Percentiles rank a stretch among this genome's conserved stretches.
These are phyloP conservation scores for Drosophila merina DNA, from an alignment of 2,888 invertebrate genomes.

Conservation along the genomic window DNA sequence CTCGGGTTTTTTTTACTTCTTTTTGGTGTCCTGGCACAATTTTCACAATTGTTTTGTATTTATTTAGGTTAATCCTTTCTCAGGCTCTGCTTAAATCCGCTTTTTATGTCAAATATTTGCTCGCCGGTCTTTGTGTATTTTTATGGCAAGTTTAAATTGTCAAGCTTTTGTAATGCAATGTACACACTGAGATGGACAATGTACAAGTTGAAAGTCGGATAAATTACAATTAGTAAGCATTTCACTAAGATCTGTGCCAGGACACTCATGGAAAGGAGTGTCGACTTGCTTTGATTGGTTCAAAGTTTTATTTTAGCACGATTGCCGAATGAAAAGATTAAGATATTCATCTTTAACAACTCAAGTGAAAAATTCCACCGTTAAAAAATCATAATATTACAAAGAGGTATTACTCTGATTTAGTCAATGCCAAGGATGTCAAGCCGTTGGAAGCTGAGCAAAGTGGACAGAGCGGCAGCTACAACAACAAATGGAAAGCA, in stretches of 20 bases:
- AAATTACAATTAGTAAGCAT: slow-evolving; percentile 47
- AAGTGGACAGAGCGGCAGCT: slow-evolving; percentile 10
- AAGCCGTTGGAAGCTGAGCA: slow-evolving; percentile 14
- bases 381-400: slow-evolving; percentile 1
- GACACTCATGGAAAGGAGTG: slow-evolving; percentile 42
- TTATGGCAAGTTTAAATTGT: slow-evolving; percentile 38
- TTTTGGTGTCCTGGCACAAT: slow-evolving; percentile 58
- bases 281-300: background rate
- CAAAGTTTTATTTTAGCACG: background rate
- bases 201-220: slow-evolving; percentile 40
- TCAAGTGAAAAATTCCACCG: background rate
- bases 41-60: slow-evolving; percentile 72
- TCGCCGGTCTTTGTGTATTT: slow-evolving; percentile 59
- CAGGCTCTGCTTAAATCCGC: slow-evolving; percentile 43
- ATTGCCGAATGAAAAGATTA: background rate
- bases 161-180: slow-evolving; percentile 44
- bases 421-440: slow-evolving; percentile 21
- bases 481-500: too few relatives aligned
- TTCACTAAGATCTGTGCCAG: slow-evolving; percentile 31
- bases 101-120: slow-evolving; percentile 66
- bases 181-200: slow-evolving; percentile 35
- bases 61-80: slow-evolving; percentile 78
- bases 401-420: slow-evolving; percentile 22
- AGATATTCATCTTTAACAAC: background rate
- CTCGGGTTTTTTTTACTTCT: background rate